These are phyloP conservation scores for Sebastes reedi DNA, from an alignment of 2,797 vertebrate species.

Conservation along the genomic window DNA sequence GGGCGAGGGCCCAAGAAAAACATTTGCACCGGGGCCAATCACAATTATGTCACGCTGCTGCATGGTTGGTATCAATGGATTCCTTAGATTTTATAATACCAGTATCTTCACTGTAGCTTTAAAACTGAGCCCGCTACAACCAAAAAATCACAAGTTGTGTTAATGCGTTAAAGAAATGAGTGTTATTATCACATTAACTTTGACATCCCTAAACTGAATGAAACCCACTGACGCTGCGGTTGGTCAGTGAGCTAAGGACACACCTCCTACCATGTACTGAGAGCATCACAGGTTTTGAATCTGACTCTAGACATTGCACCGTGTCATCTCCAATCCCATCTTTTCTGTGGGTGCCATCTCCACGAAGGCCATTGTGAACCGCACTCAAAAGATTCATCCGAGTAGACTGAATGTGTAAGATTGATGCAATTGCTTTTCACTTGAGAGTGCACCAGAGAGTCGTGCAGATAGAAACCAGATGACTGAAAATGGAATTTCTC, in stretches of 20 bases:
- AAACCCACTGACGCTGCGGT: background rate
- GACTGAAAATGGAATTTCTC: conserved; percentile 55
- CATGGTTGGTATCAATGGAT: no score
- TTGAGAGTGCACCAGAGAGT: conserved; percentile 22
- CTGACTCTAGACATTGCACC: background rate
- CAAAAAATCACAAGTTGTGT: no score
- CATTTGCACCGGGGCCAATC: no score
- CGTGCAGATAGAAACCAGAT: conserved; percentile 28
- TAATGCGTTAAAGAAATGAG: no score
- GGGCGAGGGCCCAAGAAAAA: no score
- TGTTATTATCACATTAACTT: no score
- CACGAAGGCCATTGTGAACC: background rate
- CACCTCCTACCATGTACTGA: background rate
- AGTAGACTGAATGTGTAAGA: background rate
- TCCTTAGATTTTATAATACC: no score
- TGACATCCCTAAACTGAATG: background rate
- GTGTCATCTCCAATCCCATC: background rate
- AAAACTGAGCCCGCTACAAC: no score
- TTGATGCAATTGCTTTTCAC: conserved; percentile 33
- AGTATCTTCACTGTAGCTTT: no score
- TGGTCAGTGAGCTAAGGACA: background rate
- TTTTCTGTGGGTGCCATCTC: background rate
- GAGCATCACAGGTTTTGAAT: background rate
- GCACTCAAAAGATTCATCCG: conserved; percentile 3
- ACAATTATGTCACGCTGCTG: no score